Evolutionary conservation across 2,113 vertebrate species (phyloP), one percentile per base, ranked within the genome.

Genomic region (Ceuthmochares aereus): DNA sequence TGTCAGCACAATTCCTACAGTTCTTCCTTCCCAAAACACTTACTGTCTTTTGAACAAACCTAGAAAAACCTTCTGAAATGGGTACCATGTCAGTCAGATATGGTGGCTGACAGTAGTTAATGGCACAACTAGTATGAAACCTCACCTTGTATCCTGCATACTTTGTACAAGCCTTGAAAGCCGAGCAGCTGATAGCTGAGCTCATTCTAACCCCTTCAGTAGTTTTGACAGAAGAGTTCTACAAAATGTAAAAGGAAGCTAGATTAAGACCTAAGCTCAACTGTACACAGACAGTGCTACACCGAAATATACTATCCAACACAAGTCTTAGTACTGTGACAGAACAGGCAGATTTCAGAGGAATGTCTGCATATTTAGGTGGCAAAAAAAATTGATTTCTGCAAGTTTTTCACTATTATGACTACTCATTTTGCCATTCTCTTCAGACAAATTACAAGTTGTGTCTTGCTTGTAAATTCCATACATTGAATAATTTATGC

Each of bases 71-170:
- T 54, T 45, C 26, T 70, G 52, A 34, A 63, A 63, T 0, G 3
- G 10, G 5, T 5, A 43, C 16, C 2, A 0, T 4, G 7, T 37
- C 63, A 25, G 43, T 25, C 18, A 30, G 26, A 66, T 32, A 19
- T 17, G 4, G 1, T 23, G 19, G 21, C 13, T 22, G 42, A 5
- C 6, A 23, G 14, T 4, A 59, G 34, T 17, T 30, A 49, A 59
- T 12, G 17, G 43, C 14, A 63, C 13, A 43, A 34, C 20, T 78
- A 30, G 11, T 19, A 47, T 0, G 2, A 66, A 81, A 55, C 8
- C 56, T 42, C 26, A 12, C 43, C 30, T 23, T 59, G 14, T 17
- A 14, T 30, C 30, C 51, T 22, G 8, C 30, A 18, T 2, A 13
- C 12, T 7, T n/a, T 27, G 12, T 1, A 2, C 43, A 64, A 79